These are phyloP conservation scores for Gobius niger DNA, from an alignment of 2,113 vertebrate species.

Conservation along the genomic window DNA sequence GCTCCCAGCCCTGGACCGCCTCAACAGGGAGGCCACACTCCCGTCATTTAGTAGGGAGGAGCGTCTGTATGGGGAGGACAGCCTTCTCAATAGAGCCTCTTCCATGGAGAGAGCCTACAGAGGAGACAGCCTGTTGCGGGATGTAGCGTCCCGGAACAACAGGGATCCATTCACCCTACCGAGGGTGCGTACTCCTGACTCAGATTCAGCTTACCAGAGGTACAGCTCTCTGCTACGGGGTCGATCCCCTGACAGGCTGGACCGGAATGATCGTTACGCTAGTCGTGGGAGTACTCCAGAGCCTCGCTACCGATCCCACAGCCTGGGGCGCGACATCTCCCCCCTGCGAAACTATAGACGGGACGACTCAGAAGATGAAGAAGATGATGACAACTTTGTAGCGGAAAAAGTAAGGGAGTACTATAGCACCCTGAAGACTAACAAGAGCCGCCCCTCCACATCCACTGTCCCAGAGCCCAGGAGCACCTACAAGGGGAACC, in stretches of 20 bases:
- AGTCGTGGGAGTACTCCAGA: constrained; percentile 51
- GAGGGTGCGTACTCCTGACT: constrained; percentile 69
- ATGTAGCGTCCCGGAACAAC: constrained; percentile 32
- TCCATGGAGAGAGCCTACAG: constrained; percentile 58
- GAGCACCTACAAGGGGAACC: constrained; percentile 88
- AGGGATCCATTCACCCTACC: constrained; percentile 54
- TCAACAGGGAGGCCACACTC: constrained; percentile 55
- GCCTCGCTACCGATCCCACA: constrained; percentile 57
- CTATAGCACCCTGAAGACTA: constrained; percentile 74
- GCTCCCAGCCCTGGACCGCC: constrained; percentile 54
- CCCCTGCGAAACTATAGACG: constrained; percentile 49
- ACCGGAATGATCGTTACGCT: constrained; percentile 37
- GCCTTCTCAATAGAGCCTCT: constrained; percentile 57
- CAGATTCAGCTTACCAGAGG: constrained; percentile 64
- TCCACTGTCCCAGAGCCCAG: constrained; percentile 80
- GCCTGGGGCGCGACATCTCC: constrained; percentile 73
- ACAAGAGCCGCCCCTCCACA: constrained; percentile 62
- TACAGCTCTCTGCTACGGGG: constrained; percentile 74
- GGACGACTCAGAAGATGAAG: constrained; percentile 66
- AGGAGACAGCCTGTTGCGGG: constrained; percentile 58
- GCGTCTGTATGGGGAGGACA: constrained; percentile 49
- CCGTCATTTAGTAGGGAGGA: constrained; percentile 26
- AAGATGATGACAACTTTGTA: constrained; percentile 71
- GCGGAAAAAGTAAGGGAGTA: constrained; percentile 80
- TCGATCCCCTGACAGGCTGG: constrained; percentile 57